These are phyloP conservation scores for Gallinago jamesoni DNA, from an alignment of 2,113 vertebrate species.

Conservation along the genomic window DNA sequence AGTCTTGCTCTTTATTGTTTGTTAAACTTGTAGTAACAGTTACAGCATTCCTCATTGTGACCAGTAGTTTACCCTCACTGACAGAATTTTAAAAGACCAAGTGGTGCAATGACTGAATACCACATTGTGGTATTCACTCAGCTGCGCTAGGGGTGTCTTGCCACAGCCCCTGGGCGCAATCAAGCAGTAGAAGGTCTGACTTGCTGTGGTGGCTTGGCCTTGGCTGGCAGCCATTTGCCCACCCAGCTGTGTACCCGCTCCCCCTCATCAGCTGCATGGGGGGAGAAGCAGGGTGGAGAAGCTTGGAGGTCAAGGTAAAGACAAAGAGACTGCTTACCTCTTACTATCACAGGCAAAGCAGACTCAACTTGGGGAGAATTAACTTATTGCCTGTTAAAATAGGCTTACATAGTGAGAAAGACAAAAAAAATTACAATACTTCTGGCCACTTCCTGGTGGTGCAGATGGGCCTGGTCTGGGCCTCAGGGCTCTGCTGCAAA, in stretches of 20 bases:
- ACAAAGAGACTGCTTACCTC: background rate
- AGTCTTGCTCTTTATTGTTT: background rate
- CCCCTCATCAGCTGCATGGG: fast-evolving
- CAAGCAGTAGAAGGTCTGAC: background rate
- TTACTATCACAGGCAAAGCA: background rate
- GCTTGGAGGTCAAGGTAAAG: background rate
- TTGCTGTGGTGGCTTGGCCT: background rate
- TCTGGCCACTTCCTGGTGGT: fast-evolving
- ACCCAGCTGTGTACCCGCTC: fast-evolving
- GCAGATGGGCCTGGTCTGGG: fast-evolving
- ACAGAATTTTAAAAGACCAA: background rate
- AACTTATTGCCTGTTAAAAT: background rate
- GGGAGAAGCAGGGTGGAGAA: background rate
- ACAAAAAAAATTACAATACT: background rate
- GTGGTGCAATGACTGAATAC: background rate
- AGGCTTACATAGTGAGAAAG: background rate
- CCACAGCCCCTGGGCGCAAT: background rate
- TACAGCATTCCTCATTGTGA: background rate
- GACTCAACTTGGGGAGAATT: background rate
- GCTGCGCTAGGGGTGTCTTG: background rate
- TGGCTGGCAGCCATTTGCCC: background rate
- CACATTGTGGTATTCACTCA: no score
- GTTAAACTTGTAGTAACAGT: background rate
- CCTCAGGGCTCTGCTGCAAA: background rate
- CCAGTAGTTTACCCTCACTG: background rate